A percentile compares a stretch with the other conserved stretches of the same genome.
These are phyloP conservation scores for Netelia virgata DNA, from an alignment of 2,888 invertebrate genomes.

Conservation along the genomic window DNA sequence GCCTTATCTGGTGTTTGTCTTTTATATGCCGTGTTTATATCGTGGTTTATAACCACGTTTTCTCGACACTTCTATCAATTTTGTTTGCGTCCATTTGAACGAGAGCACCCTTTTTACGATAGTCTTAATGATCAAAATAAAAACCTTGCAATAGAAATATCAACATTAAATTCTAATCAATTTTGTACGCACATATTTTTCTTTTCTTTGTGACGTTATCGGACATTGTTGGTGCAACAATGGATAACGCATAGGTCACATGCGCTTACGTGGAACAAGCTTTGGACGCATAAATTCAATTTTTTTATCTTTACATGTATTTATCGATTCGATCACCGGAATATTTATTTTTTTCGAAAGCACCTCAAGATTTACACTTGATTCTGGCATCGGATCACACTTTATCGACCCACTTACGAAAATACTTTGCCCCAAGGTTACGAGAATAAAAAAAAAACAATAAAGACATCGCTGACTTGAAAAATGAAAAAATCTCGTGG, in stretches of 20 bases:
- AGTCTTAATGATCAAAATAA: slow-evolving; percentile 10
- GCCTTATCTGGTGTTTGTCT: slow-evolving; percentile 85
- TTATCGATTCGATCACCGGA: slow-evolving; percentile 11
- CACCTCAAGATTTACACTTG: slow-evolving; percentile 48
- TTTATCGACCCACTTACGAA: slow-evolving; percentile 7
- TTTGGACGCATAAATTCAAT: slow-evolving; percentile 58
- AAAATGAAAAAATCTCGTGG: slow-evolving; percentile 65
- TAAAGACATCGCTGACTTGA: slow-evolving; percentile 49
- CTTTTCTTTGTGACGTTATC: slow-evolving; percentile 12
- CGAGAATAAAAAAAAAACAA: not conserved
- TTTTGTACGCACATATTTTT: not conserved
- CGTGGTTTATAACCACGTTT: slow-evolving; percentile 44
- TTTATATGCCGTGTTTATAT: slow-evolving; percentile 74
- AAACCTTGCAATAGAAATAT: not conserved
- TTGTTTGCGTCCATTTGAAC: slow-evolving; percentile 47
- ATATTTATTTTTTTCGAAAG: slow-evolving; percentile 25
- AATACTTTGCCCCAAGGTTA: slow-evolving; percentile 4
- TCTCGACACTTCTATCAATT: slow-evolving; percentile 46
- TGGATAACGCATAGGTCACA: slow-evolving; percentile 53
- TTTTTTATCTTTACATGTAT: slow-evolving; percentile 22
- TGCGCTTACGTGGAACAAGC: slow-evolving; percentile 63
- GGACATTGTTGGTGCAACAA: slow-evolving; percentile 34
- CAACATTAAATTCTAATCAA: not conserved
- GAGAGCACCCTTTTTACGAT: slow-evolving; percentile 59
- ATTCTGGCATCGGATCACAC: slow-evolving; percentile 38